Evolutionary conservation across 2,113 vertebrate genomes (phyloP).

Genomic region (Alligator sinensis): DNA sequence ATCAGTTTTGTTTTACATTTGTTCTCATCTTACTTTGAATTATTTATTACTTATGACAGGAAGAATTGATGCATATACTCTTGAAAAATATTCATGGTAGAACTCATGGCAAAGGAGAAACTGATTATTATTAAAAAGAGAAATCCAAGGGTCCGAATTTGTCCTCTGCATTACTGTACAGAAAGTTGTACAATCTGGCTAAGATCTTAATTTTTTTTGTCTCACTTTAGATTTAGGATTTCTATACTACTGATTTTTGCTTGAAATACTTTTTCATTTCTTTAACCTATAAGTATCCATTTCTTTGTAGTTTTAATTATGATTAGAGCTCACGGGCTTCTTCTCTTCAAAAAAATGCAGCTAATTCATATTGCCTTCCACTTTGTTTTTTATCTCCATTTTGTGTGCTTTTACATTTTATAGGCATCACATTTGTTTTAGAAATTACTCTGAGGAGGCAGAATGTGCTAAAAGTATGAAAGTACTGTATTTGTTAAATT

Average conservation of each 20-base stretch:
- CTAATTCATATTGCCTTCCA: background rate
- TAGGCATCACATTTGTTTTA: background rate
- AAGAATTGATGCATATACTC: background rate
- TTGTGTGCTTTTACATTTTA: background rate
- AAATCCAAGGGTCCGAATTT: background rate
- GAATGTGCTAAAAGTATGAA: background rate
- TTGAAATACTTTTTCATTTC: background rate
- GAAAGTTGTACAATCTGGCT: background rate
- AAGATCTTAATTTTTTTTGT: background rate
- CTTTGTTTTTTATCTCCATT: background rate
- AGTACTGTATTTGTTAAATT: background rate
- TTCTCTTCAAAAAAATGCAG: background rate
- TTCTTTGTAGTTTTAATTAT: background rate
- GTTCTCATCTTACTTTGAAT: slow-evolving; percentile 51
- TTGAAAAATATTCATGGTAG: background rate
- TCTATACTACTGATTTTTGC: background rate
- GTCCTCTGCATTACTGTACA: background rate
- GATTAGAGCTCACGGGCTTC: background rate
- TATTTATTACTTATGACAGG: slow-evolving; percentile 55
- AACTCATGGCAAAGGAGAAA: background rate
- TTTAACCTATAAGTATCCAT: background rate
- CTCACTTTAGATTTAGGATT: background rate
- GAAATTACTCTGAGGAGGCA: background rate
- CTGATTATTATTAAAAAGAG: background rate
- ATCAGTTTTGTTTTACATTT: background rate